phyloP scores from a whole-genome alignment of 2,113 vertebrate species.

The Platysternon megacephalum region DNA sequence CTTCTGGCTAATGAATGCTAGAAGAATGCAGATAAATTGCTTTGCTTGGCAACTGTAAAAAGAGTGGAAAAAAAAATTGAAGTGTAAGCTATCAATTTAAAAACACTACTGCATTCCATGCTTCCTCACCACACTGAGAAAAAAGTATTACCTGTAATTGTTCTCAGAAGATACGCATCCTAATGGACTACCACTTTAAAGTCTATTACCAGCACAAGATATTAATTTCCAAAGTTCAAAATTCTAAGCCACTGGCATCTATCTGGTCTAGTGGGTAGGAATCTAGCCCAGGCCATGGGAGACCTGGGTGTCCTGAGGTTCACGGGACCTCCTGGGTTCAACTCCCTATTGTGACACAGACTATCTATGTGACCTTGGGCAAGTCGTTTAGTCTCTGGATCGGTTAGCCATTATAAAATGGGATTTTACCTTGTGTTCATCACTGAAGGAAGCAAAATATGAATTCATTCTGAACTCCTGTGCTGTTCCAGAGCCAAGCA shows the following conservation, averaged over 20 bases:
- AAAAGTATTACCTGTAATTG: neutral
- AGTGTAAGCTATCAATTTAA: neutral
- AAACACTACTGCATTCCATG: neutral
- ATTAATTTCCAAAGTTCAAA: neutral
- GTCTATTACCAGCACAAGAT: neutral
- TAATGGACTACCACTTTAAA: neutral
- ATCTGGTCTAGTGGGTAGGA: neutral
- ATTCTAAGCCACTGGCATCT: neutral
- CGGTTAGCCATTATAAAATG: too few relatives aligned
- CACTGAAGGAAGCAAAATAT: neutral
- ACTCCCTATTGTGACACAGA: too few relatives aligned
- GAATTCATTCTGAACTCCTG: neutral
- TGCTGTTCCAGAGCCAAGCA: neutral
- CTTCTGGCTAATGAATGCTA: neutral
- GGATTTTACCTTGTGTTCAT: neutral
- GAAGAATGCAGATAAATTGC: neutral
- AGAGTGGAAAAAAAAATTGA: neutral
- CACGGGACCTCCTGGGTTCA: too few relatives aligned
- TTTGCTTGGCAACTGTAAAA: neutral
- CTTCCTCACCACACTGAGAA: neutral
- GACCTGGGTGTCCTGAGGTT: too few relatives aligned
- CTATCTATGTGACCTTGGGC: too few relatives aligned
- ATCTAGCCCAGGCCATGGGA: too few relatives aligned
- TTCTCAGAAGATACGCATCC: neutral
- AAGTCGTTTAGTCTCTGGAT: too few relatives aligned